Percentiles rank a stretch among this genome's conserved stretches.
phyloP scores from a whole-genome alignment of 2,888 invertebrate genomes.

The Pheosia gnoma region DNA sequence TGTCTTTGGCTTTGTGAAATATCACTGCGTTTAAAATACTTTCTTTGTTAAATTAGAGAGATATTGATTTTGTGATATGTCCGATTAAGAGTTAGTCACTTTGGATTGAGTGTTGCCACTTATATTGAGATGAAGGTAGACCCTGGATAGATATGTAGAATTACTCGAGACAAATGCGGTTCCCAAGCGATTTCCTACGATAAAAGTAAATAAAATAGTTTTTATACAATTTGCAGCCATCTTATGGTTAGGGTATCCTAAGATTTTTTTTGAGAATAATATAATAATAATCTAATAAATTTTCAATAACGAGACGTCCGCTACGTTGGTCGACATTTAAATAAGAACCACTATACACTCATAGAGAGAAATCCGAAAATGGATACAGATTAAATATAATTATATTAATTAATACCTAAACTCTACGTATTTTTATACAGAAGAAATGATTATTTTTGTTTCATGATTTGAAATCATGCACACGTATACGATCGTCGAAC shows the following conservation, averaged over 20 bases:
- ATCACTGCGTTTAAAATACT: constrained; percentile 78
- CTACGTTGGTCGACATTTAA: constrained; percentile 84
- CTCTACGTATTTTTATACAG: constrained; percentile 78
- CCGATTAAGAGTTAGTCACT: constrained; percentile 41
- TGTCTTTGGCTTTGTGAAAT: constrained; percentile 82
- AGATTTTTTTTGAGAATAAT: constrained; percentile 77
- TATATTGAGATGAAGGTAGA: constrained; percentile 50
- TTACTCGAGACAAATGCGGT: constrained; percentile 61
- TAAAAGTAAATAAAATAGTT: constrained; percentile 79
- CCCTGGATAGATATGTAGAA: constrained; percentile 78
- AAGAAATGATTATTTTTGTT: constrained; percentile 74
- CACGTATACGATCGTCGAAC: constrained; percentile 82
- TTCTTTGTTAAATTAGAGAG: constrained; percentile 56
- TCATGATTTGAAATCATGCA: constrained; percentile 81
- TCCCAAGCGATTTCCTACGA: constrained; percentile 75
- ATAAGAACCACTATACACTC: constrained; percentile 83
- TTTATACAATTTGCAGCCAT: constrained; percentile 82
- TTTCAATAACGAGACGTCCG: constrained; percentile 82
- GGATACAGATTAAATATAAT: constrained; percentile 83
- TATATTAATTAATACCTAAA: constrained; percentile 81
- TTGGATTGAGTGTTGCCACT: constrained; percentile 47
- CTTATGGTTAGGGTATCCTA: constrained; percentile 79
- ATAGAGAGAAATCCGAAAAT: constrained; percentile 84
- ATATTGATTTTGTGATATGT: constrained; percentile 77
- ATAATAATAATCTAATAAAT: constrained; percentile 82